Evolutionary conservation across 2,113 vertebrate species (phyloP).

Genomic region (Micronycteris hirsuta): DNA sequence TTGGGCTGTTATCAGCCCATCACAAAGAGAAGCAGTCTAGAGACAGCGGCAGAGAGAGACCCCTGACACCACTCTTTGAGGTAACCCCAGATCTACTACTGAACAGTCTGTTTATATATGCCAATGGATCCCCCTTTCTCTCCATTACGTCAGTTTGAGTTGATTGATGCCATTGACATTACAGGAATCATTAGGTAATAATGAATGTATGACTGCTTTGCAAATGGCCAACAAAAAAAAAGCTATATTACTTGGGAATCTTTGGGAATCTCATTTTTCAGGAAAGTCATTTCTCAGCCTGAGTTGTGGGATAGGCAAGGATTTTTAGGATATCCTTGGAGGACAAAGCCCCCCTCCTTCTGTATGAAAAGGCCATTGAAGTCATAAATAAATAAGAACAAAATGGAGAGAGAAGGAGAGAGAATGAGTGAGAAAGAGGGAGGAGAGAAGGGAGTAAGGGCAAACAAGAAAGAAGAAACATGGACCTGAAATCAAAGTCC

Average conservation of each 20-base stretch:
- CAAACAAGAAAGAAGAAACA: background rate
- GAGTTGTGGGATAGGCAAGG: background rate
- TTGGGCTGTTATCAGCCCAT: background rate
- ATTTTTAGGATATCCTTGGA: background rate
- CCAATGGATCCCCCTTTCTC: background rate
- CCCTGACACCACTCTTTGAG: background rate
- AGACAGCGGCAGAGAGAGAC: background rate
- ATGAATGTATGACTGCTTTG: background rate
- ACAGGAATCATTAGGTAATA: background rate
- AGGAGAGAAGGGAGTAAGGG: accelerated
- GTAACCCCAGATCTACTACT: background rate
- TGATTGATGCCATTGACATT: background rate
- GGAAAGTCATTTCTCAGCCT: background rate
- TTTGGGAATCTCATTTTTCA: background rate
- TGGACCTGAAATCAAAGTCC: background rate
- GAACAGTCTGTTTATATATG: background rate
- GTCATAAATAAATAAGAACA: background rate
- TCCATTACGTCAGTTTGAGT: background rate
- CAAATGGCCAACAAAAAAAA: background rate
- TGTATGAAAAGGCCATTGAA: background rate
- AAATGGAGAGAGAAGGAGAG: background rate
- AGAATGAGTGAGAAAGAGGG: too few species aligned
- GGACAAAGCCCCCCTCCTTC: background rate
- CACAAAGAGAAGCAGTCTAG: background rate
- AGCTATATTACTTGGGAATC: background rate